A percentile compares a stretch with the other conserved stretches of the same genome.
Evolutionary conservation across 2,797 vertebrate species (phyloP).

Genomic region (Premnoplex brunnescens): DNA sequence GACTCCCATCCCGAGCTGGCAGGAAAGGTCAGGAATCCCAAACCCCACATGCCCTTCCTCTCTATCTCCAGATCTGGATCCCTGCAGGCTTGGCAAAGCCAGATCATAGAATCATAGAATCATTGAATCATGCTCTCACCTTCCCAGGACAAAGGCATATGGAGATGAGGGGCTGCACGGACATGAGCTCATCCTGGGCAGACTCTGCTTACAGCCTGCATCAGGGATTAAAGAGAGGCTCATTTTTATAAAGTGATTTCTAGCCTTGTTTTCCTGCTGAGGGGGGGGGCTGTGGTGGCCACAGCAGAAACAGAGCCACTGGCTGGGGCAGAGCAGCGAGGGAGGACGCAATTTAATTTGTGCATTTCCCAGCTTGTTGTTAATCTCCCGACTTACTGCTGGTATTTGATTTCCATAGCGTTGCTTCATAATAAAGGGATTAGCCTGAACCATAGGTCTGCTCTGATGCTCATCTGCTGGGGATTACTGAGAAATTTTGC

Average conservation of each 20-base stretch:
- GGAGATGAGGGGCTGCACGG: fast-evolving
- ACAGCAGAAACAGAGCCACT: not conserved
- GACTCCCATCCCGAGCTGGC: not conserved
- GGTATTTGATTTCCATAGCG: constrained; percentile 47
- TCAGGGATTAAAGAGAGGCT: constrained; percentile 7
- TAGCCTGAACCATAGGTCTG: constrained; percentile 25
- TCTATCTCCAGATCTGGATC: not conserved
- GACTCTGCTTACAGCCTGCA: not conserved
- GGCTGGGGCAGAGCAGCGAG: not conserved
- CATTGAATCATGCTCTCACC: not conserved
- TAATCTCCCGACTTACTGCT: constrained; percentile 44
- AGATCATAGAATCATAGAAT: fast-evolving
- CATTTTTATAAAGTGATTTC: constrained; percentile 34
- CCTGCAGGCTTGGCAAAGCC: not conserved
- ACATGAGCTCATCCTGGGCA: not conserved
- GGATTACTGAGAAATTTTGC: constrained; percentile 37
- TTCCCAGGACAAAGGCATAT: not conserved
- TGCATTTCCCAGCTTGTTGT: constrained; percentile 40
- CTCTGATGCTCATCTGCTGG: constrained; percentile 49
- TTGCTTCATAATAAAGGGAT: constrained; percentile 48
- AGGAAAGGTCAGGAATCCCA: not conserved
- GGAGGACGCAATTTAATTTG: constrained; percentile 64
- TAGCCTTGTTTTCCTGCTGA: constrained; percentile 4
- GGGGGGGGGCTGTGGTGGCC: not conserved
- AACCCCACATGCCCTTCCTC: not conserved